Evolutionary conservation across 2,888 invertebrate genomes (phyloP).

Genomic region (Lasius platythorax): DNA sequence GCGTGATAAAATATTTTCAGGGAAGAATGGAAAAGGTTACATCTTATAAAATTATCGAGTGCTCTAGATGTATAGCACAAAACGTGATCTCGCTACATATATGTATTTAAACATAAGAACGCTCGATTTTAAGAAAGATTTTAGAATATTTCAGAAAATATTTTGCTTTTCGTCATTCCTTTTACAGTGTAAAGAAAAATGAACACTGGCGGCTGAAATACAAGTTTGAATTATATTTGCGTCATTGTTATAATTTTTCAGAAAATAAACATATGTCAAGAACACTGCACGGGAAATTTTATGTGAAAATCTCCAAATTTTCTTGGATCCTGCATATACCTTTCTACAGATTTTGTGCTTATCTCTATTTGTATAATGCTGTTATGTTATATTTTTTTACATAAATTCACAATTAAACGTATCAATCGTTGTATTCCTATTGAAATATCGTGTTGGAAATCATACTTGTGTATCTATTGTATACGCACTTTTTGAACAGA

Average conservation of each 20-base stretch:
- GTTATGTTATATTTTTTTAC: not conserved
- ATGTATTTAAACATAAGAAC: not conserved
- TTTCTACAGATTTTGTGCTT: not conserved
- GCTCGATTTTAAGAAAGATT: not conserved
- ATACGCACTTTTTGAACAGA: not conserved
- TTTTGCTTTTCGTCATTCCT: not conserved
- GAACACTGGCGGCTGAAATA: too few species aligned
- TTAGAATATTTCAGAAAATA: not conserved
- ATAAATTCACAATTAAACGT: not conserved
- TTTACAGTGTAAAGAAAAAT: not conserved
- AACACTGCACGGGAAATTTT: not conserved
- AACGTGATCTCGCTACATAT: not conserved
- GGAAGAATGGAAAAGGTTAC: slow-evolving; percentile 30
- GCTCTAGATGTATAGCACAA: not conserved
- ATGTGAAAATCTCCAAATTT: not conserved
- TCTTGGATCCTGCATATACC: not conserved
- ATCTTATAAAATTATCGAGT: slow-evolving; percentile 32
- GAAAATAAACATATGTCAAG: not conserved
- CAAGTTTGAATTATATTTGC: not conserved
- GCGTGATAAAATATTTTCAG: slow-evolving; percentile 39
- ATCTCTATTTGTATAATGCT: not conserved
- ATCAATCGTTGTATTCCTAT: not conserved
- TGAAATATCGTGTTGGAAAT: not conserved
- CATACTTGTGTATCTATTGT: not conserved
- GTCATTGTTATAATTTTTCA: not conserved